Conservation (phyloP, 2,113 vertebrate species). For the Leiothrix lutea region DNA sequence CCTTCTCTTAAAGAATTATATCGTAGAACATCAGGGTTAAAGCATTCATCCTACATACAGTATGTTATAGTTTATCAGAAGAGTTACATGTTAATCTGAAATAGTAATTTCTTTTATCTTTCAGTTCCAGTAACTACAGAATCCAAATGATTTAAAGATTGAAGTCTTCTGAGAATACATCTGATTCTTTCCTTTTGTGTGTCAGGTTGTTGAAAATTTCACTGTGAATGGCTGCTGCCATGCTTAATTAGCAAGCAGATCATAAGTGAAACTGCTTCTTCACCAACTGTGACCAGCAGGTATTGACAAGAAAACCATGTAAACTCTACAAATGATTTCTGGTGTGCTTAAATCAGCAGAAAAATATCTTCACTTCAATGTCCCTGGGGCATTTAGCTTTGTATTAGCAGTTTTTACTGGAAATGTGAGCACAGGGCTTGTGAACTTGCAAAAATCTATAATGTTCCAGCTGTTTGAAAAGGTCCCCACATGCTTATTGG, state of each 20-base stretch:
- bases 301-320: constrained; percentile 58
- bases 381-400: constrained; percentile 26
- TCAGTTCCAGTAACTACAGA: not conserved
- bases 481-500: not conserved
- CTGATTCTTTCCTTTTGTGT: not conserved
- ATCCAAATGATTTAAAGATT: not conserved
- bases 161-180: not conserved
- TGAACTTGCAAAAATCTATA: constrained; percentile 50
- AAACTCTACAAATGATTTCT: constrained; percentile 43
- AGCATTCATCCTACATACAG: not conserved
- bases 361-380: constrained; percentile 21
- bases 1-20: not conserved
- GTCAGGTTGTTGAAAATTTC: constrained; percentile 14
- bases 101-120: not conserved
- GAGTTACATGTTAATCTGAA: not conserved
- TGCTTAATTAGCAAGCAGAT: constrained; percentile 54
- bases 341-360: constrained; percentile 51
- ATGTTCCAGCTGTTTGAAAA: constrained; percentile 27
- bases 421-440: not conserved
- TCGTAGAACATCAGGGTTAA: not conserved
- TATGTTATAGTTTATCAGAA: not conserved
- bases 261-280: constrained; percentile 77
- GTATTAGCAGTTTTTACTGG: constrained; percentile 38
- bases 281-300: constrained; percentile 69
- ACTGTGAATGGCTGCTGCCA: not conserved